These are phyloP conservation scores for Drosophila flavopinicola DNA, from an alignment of 2,888 invertebrate genomes.

Conservation along the genomic window DNA sequence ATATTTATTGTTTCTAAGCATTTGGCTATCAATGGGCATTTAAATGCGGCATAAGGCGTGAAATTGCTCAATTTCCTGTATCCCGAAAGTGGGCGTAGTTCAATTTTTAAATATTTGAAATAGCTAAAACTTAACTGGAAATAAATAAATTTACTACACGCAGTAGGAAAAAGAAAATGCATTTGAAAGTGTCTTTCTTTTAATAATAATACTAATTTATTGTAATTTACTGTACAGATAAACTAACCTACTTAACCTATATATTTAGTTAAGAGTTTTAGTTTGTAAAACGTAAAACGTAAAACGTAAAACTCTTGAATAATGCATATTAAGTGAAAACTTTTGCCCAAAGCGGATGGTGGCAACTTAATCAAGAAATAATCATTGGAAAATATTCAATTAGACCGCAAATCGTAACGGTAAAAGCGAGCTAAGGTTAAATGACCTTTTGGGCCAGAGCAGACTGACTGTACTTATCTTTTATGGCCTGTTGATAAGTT, in stretches of 20 bases:
- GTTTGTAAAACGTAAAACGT: too few relatives aligned
- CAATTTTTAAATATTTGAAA: background rate
- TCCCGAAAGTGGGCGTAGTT: conserved; percentile 15
- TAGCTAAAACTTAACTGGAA: background rate
- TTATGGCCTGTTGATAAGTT: background rate
- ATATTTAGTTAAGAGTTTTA: too few relatives aligned
- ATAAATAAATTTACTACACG: background rate
- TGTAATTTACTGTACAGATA: background rate
- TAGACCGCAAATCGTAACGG: background rate
- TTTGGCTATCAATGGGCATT: conserved; percentile 41
- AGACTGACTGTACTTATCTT: conserved; percentile 15
- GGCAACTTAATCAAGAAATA: background rate
- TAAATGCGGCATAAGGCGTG: conserved; percentile 60
- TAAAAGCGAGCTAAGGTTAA: too few relatives aligned
- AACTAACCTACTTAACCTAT: too few relatives aligned
- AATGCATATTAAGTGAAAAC: too few relatives aligned
- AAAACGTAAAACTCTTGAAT: too few relatives aligned
- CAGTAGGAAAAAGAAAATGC: background rate
- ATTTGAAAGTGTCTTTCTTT: too few relatives aligned
- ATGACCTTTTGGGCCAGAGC: too few relatives aligned
- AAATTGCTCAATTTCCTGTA: conserved; percentile 71
- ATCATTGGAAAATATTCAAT: background rate
- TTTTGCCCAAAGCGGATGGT: too few relatives aligned
- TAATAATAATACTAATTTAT: too few relatives aligned
- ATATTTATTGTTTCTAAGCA: conserved; percentile 50